Base-by-base conservation (phyloP, 2,888 invertebrate genomes). In the Hylaea fasciaria region DNA sequence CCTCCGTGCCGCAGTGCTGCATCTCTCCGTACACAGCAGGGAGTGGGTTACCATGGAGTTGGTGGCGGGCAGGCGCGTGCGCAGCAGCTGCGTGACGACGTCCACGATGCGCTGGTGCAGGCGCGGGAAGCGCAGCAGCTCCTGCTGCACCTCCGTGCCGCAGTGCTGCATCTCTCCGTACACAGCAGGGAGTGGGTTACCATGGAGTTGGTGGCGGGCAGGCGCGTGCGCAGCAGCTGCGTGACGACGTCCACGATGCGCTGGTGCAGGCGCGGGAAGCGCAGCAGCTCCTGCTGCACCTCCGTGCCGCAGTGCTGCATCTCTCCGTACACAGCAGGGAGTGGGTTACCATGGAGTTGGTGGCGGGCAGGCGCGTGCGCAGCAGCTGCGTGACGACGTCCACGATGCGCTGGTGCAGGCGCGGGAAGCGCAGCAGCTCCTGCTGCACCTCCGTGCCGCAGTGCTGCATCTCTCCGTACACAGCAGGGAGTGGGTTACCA, bases 211-310 rank as follows among this genome's bases (percentile, higher is more conserved):
- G 99, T 99, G 16, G 98, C 96, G 2, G 99, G 99, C 65, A 99
- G 93, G n/a, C 99, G 94, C 12, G 97, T 94, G 55, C 99, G 94
- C 72, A 99, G 91, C 64, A 99, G 91, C 73, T 98, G 97, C 12
- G 99, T 99, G 8, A 99, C 99, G 10, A 99, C 99, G 88, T 99
- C 99, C 0, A 99, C 97, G 77, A 99, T 99, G 77, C 96, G 95
- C 83, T 99, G 99, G 85, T 99, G 98, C 51, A 99, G 94, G 81
- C 98, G 97, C 11, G 99, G 99, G 86, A 99, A 99, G 44, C 94
- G 95, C 59, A 98, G 91, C 98, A 99, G 98, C 92, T 35, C 35
- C 35, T 8, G 9, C 9, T 35, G 35, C 35, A 35, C 9, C 35
- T 11, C 35, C 11, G 10, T 28, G 28, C 28, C 28, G 28, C 28